Evolutionary conservation across 2,113 vertebrate genomes (phyloP), one percentile per base, ranked within the genome.

Genomic region (Syrrhaptes paradoxus): DNA sequence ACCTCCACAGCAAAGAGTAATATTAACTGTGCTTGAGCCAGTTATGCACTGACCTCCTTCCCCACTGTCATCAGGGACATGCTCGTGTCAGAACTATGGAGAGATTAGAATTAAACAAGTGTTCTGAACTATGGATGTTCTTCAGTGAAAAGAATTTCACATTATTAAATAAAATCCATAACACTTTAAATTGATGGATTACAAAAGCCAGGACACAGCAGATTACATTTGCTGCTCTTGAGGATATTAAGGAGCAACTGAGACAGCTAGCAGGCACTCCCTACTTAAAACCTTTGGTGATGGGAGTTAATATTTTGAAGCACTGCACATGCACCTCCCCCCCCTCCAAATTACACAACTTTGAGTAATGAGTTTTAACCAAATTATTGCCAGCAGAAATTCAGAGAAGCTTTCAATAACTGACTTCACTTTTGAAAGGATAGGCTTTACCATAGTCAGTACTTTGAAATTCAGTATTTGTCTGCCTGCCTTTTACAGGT

Each of bases 61-160:
- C 22, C 31, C 48, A 45, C 77, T 52, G 43, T 34, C 72, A 48
- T 34, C 20, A 43, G 57, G 46, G 58, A 59, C 10, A 43, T 21
- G n/a, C 45, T n/a, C 2, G 0, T 14, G 18, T 10, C 45, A 71
- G 45, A 85, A 29, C 51, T 72, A 49, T 0, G 0, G 10, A 62
- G 15, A 55, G 17, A 43, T 79, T 51, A 36, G 17, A 82, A 52
- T 34, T 67, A 49, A 77, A 78, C 16, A 67, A 43, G 4, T 3
- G 1, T n/a, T 32, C 43, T 41, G 43, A 72, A 81, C 19, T 46
- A 58, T 3, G 22, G 17, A 58, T 13, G 25, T 24, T 77, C 78
- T 94, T 71, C 80, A 59, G 32, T 17, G 43, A 78, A 62, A 87
- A 77, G 11, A 58, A 21, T 17, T 49, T 85, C 29, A 29, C 34